Conservation (phyloP, 2,113 vertebrate genomes). For the Bufo gargarizans region DNA sequence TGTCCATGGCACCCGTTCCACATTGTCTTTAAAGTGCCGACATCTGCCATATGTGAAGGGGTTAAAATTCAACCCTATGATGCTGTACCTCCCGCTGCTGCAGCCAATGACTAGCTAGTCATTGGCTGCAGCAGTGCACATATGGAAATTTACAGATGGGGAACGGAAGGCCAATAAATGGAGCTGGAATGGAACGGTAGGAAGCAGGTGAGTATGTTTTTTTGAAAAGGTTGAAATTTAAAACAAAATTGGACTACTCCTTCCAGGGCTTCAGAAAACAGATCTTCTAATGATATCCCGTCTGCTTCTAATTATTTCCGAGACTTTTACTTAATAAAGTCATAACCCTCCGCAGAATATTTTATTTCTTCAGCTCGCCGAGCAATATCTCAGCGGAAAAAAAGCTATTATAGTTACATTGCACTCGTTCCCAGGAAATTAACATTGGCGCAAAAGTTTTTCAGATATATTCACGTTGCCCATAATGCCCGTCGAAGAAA, state of each 20-base stretch:
- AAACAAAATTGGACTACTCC: neutral
- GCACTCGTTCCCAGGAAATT: constrained; percentile 8
- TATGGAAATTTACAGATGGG: no score
- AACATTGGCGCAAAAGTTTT: constrained; percentile 25
- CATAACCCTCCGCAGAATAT: neutral
- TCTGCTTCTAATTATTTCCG: neutral
- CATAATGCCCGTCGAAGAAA: neutral
- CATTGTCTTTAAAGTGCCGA: no score
- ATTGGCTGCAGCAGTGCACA: no score
- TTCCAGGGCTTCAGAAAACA: neutral
- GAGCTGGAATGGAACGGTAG: no score
- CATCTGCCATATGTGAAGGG: no score
- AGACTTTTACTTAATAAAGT: constrained; percentile 27
- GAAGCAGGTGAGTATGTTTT: no score
- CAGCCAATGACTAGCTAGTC: no score
- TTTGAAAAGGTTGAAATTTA: no score
- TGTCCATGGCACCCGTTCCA: no score
- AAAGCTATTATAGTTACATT: constrained; percentile 26
- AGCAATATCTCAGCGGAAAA: constrained; percentile 3
- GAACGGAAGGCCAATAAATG: no score
- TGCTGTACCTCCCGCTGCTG: no score
- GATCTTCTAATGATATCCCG: neutral
- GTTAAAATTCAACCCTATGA: no score
- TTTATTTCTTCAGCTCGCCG: neutral
- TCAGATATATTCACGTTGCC: constrained; percentile 16